Percentiles rank a stretch among this genome's conserved stretches.
Conservation (phyloP, 2,113 vertebrate genomes). For the Apodemus sylvaticus region DNA sequence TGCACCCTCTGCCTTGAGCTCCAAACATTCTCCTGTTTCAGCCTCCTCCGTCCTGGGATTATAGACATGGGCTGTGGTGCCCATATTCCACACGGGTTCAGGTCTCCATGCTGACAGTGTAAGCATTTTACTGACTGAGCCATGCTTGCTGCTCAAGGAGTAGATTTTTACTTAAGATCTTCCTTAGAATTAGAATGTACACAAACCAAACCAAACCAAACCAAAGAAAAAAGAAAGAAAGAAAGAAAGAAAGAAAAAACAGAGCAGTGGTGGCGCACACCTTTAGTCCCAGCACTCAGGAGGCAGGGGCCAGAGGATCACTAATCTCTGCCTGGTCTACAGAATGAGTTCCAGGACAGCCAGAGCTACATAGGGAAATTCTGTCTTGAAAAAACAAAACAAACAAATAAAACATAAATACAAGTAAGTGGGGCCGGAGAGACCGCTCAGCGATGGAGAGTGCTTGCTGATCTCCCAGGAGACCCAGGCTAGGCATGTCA, state of each 20-base stretch:
- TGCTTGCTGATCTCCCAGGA: not conserved
- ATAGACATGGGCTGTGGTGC: too few species aligned
- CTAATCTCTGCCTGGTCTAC: not conserved
- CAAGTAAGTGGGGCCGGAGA: not conserved
- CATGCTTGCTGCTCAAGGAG: not conserved
- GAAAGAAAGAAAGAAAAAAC: too few species aligned
- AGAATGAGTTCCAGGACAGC: not conserved
- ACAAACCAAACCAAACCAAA: too few species aligned
- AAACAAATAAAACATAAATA: not conserved
- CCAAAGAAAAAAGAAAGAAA: too few species aligned
- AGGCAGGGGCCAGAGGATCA: not conserved
- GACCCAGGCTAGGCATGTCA: not conserved
- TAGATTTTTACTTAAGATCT: not conserved
- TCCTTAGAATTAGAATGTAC: not conserved
- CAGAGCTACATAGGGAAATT: not conserved
- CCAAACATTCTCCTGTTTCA: not conserved
- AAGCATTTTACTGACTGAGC: not conserved
- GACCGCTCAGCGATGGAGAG: not conserved
- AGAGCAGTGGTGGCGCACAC: not conserved
- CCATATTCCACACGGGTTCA: not conserved
- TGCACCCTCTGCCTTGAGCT: not conserved
- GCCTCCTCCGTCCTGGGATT: not conserved
- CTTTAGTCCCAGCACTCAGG: not conserved
- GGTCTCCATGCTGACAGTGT: not conserved
- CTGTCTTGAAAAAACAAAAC: not conserved